A percentile compares a stretch with the other conserved stretches of the same genome.
These are phyloP conservation scores for Reticulitermes speratus DNA, from an alignment of 1,140 invertebrate species.

Conservation along the genomic window DNA sequence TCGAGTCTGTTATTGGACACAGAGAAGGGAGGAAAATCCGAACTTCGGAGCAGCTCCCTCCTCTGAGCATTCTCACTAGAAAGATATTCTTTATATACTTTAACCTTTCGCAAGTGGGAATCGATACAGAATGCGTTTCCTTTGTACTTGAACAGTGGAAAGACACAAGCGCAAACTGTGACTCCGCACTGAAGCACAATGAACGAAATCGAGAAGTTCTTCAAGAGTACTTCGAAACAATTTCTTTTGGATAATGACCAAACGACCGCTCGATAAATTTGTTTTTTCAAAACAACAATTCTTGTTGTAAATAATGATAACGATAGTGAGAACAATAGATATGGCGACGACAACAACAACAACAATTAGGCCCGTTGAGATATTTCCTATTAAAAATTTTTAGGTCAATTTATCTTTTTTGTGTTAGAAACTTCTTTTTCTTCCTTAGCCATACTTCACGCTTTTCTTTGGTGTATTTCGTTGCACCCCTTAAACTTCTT, in stretches of 20 bases:
- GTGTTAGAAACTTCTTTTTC: no score
- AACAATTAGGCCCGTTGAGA: no score
- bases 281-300: no score
- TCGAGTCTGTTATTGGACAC: not conserved
- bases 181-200: not conserved
- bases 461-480: no score
- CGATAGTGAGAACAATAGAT: no score
- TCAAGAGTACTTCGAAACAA: not conserved
- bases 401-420: no score
- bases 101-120: not conserved
- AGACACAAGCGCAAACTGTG: not conserved
- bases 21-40: not conserved
- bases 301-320: no score
- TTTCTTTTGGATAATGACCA: not conserved
- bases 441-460: no score
- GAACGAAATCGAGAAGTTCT: not conserved
- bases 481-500: no score
- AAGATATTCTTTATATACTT: not conserved
- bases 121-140: conserved; percentile 6
- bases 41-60: not conserved
- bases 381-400: no score
- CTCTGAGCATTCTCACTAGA: not conserved
- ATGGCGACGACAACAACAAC: no score
- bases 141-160: not conserved
- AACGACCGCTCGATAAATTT: no score